phyloP scores from a whole-genome alignment of 2,113 vertebrate species.

The Progne subis region DNA sequence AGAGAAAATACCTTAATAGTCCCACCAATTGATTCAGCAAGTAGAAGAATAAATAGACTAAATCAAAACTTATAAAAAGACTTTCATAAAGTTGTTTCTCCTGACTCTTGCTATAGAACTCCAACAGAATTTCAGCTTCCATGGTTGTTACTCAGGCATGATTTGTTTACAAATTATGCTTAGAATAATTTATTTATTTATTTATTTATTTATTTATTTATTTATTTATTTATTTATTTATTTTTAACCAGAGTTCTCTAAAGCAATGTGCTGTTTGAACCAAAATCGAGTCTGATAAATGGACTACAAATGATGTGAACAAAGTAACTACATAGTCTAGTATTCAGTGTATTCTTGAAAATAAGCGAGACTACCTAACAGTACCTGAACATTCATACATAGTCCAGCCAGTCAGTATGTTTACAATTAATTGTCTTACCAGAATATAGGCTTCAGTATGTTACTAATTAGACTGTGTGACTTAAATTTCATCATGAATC shows the following conservation, averaged over 20 bases:
- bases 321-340: neutral
- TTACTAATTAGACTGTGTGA: neutral
- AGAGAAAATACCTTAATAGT: neutral
- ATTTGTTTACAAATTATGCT: neutral
- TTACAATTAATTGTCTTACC: neutral
- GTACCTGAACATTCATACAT: neutral
- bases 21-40: neutral
- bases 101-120: neutral
- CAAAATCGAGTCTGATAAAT: neutral
- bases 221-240: too few species aligned
- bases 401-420: neutral
- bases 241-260: neutral
- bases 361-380: neutral
- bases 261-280: neutral
- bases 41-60: neutral
- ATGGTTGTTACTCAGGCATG: neutral
- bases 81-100: neutral
- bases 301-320: neutral
- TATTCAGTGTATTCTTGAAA: neutral
- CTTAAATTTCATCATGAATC: constrained; percentile 4
- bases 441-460: neutral
- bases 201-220: too few species aligned
- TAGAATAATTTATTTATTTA: too few species aligned
- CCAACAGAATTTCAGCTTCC: neutral
- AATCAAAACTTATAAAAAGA: neutral